Conservation (phyloP, 1,140 invertebrate species). For the Pseudobourletiella spinata region DNA sequence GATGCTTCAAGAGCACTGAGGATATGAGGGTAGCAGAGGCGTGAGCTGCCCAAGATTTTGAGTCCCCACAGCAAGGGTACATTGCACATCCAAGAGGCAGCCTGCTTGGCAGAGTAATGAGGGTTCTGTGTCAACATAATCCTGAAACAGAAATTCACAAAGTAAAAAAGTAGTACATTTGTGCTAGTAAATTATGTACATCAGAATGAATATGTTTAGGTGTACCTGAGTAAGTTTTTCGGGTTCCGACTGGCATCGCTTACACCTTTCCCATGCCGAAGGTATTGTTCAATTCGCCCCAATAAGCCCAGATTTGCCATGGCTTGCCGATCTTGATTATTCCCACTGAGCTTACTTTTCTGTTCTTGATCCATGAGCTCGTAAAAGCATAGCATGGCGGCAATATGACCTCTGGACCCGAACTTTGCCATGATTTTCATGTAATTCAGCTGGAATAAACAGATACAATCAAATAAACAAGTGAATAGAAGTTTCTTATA, state of each 20-base stretch:
- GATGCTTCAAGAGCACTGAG: slow-evolving; percentile 7
- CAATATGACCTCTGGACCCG: slow-evolving; percentile 29
- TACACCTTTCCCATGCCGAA: slow-evolving; percentile 17
- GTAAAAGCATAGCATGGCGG: slow-evolving; percentile 34
- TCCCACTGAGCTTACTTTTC: slow-evolving; percentile 20
- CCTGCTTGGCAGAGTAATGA: slow-evolving; percentile 22
- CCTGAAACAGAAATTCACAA: slow-evolving; percentile 7
- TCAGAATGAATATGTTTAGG: not conserved
- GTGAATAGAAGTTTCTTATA: not conserved
- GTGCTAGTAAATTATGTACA: not conserved
- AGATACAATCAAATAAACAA: not conserved
- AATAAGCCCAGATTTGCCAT: slow-evolving; percentile 29
- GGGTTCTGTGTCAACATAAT: slow-evolving; percentile 25
- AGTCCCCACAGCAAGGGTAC: slow-evolving; percentile 30
- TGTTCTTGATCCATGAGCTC: slow-evolving; percentile 34
- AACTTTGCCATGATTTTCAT: slow-evolving; percentile 34
- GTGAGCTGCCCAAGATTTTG: slow-evolving; percentile 3
- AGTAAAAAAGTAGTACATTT: not conserved
- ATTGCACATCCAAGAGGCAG: slow-evolving; percentile 13
- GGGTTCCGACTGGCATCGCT: slow-evolving; percentile 18
- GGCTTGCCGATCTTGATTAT: slow-evolving; percentile 17
- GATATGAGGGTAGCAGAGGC: slow-evolving; percentile 24
- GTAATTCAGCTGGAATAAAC: slow-evolving; percentile 23
- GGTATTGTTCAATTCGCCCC: slow-evolving; percentile 28
- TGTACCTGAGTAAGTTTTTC: slow-evolving; percentile 19